phyloP scores from a whole-genome alignment of 2,113 vertebrate species.

The Tragelaphus strepsiceros region DNA sequence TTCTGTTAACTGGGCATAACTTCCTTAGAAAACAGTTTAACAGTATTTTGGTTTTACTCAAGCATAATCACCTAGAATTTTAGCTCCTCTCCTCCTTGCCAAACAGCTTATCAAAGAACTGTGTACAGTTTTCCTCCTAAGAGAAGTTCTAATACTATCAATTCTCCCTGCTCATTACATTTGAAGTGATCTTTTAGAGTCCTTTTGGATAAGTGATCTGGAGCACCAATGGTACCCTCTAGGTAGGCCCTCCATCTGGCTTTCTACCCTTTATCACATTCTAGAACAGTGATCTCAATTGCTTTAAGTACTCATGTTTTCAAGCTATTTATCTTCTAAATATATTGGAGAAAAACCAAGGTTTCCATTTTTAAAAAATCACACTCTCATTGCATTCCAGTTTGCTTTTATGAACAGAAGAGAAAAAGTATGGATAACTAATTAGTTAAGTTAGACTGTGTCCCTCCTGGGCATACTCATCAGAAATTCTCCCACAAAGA shows the following conservation, averaged over 20 bases:
- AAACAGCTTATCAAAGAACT: not conserved
- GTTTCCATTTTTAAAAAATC: not conserved
- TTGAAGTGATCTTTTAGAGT: not conserved
- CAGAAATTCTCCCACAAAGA: not conserved
- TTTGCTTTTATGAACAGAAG: not conserved
- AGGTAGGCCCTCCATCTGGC: not conserved
- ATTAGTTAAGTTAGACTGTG: not conserved
- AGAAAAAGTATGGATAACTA: not conserved
- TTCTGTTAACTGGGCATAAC: not conserved
- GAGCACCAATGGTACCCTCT: not conserved
- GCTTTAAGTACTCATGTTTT: not conserved
- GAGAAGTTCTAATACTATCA: not conserved
- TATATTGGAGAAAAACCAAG: not conserved
- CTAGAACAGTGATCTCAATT: not conserved
- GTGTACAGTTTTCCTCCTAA: not conserved
- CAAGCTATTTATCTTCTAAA: not conserved
- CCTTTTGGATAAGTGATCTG: not conserved
- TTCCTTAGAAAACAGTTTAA: not conserved
- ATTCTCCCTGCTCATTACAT: not conserved
- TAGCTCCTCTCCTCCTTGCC: not conserved
- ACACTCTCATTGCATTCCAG: not conserved
- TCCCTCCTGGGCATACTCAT: not conserved
- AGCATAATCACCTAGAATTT: not conserved
- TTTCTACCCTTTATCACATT: not conserved
- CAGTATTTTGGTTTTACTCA: not conserved